Evolutionary conservation across 2,797 vertebrate genomes (phyloP), one percentile per base, ranked within the genome.

Genomic region (Novumbra hubbsi): DNA sequence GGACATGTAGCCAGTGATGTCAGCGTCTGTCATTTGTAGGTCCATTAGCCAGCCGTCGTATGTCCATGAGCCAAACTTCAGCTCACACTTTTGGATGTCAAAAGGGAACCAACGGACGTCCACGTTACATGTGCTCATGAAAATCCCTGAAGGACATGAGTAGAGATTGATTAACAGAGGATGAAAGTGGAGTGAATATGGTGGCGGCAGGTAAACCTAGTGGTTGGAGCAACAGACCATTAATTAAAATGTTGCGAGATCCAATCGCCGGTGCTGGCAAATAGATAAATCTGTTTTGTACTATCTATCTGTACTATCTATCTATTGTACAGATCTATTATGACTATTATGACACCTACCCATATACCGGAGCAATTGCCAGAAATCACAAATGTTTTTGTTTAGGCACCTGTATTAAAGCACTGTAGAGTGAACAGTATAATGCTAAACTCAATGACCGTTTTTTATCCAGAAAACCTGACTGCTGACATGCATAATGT

Each of bases 51-150:
- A 94, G 66, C 94, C 93, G 2, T 94, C 94, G 16, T 89, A 94
- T 0, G 93, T 93, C 94, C 94, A 95, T 0, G 94, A 95, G 75
- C 94, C 94, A 19, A 95, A 95, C 85, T 95, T 95, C 66, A 95
- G 80, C 86, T 94, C 90, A 5, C 93, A 95, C 77, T 89, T 90
- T 84, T 95, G 94, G 74, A 94, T 92, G 86, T 95, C 93, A 12
- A 95, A 95, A 4, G 94, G 94, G 76, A 95, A 95, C 94, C 94
- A 95, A 82, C 94, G 93, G 0, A 94, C 94, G 1, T 95, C 94
- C 83, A 95, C 93, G 12, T 93, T 94, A 79, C 94, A 95, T 1
- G 93, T 94, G 80, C 94, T 95, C 92, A 92, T 94, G 66, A 95
- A 95, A 84, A 95, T 95, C 7, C 94, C 94, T 95, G 83, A 52